phyloP scores from a whole-genome alignment of 2,888 invertebrate species.

The Seira ritae region DNA sequence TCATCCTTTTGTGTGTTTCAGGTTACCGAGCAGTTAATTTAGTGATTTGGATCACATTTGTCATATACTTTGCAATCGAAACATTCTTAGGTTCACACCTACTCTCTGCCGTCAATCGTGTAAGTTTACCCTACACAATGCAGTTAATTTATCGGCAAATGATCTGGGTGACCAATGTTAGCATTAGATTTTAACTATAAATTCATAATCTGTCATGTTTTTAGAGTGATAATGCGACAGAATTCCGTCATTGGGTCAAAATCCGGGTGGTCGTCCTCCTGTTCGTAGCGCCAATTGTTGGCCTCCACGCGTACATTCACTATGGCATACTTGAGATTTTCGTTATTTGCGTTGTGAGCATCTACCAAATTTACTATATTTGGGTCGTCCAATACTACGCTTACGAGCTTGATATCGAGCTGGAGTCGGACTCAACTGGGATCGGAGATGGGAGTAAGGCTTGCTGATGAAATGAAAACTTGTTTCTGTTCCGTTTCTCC shows the following conservation, averaged over 20 bases:
- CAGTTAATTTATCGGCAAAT: conserved; percentile 19
- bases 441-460: conserved; percentile 64
- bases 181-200: too few species aligned
- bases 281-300: conserved; percentile 65
- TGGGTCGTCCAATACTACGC: conserved; percentile 69
- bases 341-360: conserved; percentile 59
- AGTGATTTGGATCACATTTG: conserved; percentile 69
- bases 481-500: conserved; percentile 11
- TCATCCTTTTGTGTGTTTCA: conserved; percentile 34
- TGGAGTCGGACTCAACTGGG: conserved; percentile 68
- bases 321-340: conserved; percentile 64
- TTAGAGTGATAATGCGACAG: conserved; percentile 67
- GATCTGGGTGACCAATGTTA: too few species aligned
- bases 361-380: conserved; percentile 69
- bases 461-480: conserved; percentile 47
- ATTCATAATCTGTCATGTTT: neutral
- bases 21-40: conserved; percentile 69
- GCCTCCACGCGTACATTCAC: conserved; percentile 66
- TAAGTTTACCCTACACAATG: conserved; percentile 41
- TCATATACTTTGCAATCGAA: conserved; percentile 70
- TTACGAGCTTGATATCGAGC: conserved; percentile 69
- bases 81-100: conserved; percentile 67
- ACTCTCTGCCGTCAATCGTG: conserved; percentile 66
- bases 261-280: conserved; percentile 64
- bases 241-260: conserved; percentile 69